Evolutionary conservation across 2,888 invertebrate species (phyloP).

Genomic region (Drosophila subquinaria): DNA sequence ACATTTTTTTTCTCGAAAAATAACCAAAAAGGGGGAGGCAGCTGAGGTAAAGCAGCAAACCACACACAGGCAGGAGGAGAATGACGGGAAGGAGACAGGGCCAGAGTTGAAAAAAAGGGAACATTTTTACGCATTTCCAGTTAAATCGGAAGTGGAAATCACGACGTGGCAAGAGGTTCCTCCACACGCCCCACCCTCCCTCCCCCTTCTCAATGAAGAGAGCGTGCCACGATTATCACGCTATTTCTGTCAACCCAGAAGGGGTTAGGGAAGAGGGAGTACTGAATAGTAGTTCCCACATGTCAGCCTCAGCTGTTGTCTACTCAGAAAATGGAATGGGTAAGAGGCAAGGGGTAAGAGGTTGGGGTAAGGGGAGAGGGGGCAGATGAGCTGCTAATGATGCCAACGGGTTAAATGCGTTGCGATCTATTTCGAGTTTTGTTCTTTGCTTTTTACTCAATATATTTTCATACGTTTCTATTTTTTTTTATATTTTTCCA

Average conservation of each 20-base stretch:
- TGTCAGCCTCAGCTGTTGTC: slow-evolving; percentile 69
- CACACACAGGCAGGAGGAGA: slow-evolving; percentile 49
- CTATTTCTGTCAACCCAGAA: slow-evolving; percentile 72
- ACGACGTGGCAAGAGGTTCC: slow-evolving; percentile 31
- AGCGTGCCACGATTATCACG: slow-evolving; percentile 81
- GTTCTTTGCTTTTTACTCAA: slow-evolving; percentile 11
- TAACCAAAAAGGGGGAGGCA: slow-evolving; percentile 27
- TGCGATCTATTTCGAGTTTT: slow-evolving; percentile 65
- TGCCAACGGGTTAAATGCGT: slow-evolving; percentile 77
- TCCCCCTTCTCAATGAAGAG: slow-evolving; percentile 13
- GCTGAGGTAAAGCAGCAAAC: slow-evolving; percentile 36
- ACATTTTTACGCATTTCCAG: slow-evolving; percentile 68
- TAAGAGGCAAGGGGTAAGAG: too few relatives aligned
- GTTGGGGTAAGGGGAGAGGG: background rate
- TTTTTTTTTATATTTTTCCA: slow-evolving; percentile 48
- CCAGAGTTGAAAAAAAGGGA: slow-evolving; percentile 21
- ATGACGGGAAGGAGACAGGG: slow-evolving; percentile 1
- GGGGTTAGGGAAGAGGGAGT: background rate
- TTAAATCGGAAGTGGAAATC: slow-evolving; percentile 80
- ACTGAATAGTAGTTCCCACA: slow-evolving; percentile 55
- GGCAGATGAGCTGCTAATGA: slow-evolving; percentile 73
- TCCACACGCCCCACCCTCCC: background rate
- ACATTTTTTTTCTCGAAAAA: slow-evolving; percentile 19
- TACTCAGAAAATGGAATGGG: background rate
- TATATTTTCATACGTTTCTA: slow-evolving; percentile 6